These are phyloP conservation scores for Halcyon malimbica DNA, from an alignment of 2,113 vertebrate species.

Conservation along the genomic window DNA sequence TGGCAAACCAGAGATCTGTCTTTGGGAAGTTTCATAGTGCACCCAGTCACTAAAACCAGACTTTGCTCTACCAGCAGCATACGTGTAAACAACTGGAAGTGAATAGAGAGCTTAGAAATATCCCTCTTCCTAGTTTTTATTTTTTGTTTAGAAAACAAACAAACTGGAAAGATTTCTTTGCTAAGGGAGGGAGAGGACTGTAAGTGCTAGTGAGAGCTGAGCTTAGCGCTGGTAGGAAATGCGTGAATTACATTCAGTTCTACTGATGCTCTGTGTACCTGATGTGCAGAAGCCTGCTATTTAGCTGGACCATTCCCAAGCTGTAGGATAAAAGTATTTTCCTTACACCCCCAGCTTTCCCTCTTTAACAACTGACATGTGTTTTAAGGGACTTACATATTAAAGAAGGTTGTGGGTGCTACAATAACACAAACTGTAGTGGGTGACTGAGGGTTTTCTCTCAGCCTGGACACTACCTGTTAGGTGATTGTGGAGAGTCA, in stretches of 20 bases:
- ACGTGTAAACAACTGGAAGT: slow-evolving; percentile 41
- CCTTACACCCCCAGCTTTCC: neutral
- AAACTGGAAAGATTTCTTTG: slow-evolving; percentile 3
- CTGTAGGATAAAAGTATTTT: neutral
- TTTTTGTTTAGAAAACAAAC: slow-evolving; percentile 54
- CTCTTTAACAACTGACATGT: neutral
- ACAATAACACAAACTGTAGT: neutral
- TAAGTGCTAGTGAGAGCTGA: neutral
- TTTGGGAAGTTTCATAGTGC: slow-evolving; percentile 44
- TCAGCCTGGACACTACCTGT: neutral
- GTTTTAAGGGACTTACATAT: neutral
- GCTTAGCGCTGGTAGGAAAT: neutral
- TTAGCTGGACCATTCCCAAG: neutral
- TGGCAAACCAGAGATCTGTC: slow-evolving; percentile 44
- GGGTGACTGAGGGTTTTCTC: neutral
- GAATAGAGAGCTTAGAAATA: slow-evolving; percentile 57
- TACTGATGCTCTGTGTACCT: neutral
- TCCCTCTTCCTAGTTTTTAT: neutral
- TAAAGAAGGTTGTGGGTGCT: neutral
- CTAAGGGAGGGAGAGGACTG: neutral
- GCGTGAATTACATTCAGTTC: neutral
- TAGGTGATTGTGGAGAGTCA: neutral
- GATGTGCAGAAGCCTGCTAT: neutral
- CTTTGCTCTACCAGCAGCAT: slow-evolving; percentile 4
- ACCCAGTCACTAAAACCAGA: slow-evolving; percentile 27